Evolutionary conservation across 2,113 vertebrate species (phyloP).

Genomic region (Nasalis larvatus): DNA sequence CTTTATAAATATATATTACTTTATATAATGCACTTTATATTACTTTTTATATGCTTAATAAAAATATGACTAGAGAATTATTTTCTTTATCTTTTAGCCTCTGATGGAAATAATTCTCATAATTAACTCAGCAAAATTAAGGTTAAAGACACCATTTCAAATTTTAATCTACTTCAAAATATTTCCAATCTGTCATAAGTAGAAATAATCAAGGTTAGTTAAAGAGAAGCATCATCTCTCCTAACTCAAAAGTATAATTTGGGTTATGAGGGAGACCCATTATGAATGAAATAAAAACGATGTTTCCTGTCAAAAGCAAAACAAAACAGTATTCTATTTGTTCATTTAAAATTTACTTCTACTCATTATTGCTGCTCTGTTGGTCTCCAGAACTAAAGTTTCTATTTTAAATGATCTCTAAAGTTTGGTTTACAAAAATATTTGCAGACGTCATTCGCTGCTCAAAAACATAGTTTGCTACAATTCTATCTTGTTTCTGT

Average conservation of each 20-base stretch:
- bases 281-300: neutral
- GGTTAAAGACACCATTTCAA: slow-evolving; percentile 33
- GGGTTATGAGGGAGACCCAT: slow-evolving; percentile 31
- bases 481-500: slow-evolving; percentile 68
- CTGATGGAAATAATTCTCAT: neutral
- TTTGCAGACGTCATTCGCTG: slow-evolving; percentile 59
- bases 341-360: slow-evolving; percentile 36
- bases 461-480: slow-evolving; percentile 66
- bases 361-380: neutral
- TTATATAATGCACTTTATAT: neutral
- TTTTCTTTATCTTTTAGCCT: neutral
- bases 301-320: neutral
- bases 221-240: slow-evolving; percentile 41
- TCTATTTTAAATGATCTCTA: neutral
- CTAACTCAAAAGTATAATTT: slow-evolving; percentile 32
- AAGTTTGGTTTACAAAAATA: slow-evolving; percentile 47
- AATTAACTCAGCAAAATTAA: slow-evolving; percentile 44
- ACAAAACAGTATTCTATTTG: neutral
- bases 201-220: slow-evolving; percentile 73
- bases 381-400: neutral
- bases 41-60: neutral
- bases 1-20: neutral
- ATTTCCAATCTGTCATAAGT: slow-evolving; percentile 45
- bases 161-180: slow-evolving; percentile 60
- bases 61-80: neutral